These are phyloP conservation scores for Apotomis capreana DNA, from an alignment of 2,888 invertebrate genomes.

Conservation along the genomic window DNA sequence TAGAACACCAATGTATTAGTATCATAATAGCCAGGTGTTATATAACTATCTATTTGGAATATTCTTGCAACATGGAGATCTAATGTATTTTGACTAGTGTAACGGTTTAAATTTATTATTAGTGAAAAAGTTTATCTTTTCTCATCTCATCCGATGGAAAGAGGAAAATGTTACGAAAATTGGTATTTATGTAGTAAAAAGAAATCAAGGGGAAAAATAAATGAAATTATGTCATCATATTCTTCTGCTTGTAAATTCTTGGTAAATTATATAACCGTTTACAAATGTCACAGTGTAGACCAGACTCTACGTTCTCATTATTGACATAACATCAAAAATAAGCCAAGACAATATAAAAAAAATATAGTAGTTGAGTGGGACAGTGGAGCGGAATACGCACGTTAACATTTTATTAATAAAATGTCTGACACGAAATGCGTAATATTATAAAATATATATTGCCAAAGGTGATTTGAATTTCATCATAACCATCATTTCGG, in stretches of 20 bases:
- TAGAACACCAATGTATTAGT: too few species aligned
- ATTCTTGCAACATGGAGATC: too few species aligned
- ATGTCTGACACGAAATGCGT: constrained; percentile 41
- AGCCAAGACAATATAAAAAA: constrained; percentile 57
- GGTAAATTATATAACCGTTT: not conserved
- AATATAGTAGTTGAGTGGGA: constrained; percentile 46
- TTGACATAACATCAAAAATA: constrained; percentile 62
- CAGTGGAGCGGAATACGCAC: constrained; percentile 44
- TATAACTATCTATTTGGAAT: too few species aligned
- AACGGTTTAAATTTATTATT: too few species aligned
- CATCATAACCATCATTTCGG: constrained; percentile 21
- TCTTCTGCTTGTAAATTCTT: too few species aligned
- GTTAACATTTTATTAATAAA: constrained; percentile 47
- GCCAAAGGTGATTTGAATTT: constrained; percentile 27
- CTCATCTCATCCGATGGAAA: too few species aligned
- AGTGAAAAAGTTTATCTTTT: too few species aligned
- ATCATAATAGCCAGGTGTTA: too few species aligned
- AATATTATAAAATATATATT: constrained; percentile 28
- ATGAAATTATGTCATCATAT: not conserved
- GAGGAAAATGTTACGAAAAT: too few species aligned
- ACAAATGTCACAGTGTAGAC: not conserved
- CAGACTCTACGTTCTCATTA: constrained; percentile 48
- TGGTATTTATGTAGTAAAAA: too few species aligned
- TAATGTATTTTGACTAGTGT: too few species aligned
- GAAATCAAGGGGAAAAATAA: too few species aligned